These are phyloP conservation scores for Bombus impatiens DNA, from an alignment of 1,140 invertebrate genomes.

Conservation along the genomic window DNA sequence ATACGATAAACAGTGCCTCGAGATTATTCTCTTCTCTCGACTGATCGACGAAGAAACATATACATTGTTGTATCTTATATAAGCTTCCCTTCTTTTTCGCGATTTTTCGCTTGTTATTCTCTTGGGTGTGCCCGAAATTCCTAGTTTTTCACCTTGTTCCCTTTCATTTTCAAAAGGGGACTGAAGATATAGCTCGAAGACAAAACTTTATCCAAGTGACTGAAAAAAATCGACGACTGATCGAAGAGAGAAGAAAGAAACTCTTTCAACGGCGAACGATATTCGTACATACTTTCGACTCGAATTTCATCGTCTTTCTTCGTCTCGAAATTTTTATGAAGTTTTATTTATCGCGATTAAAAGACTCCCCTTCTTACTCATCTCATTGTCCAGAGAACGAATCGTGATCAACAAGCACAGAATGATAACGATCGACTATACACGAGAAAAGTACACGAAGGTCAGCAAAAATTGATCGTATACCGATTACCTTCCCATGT, in stretches of 20 bases:
- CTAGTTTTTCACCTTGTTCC: not conserved
- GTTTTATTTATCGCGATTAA: not conserved
- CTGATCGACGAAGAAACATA: constrained; percentile 39
- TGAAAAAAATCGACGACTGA: not conserved
- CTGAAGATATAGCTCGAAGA: not conserved
- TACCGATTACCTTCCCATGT: not conserved
- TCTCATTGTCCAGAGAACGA: not conserved
- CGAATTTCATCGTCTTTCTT: not conserved
- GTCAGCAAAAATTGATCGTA: not conserved
- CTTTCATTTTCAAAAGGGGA: constrained; percentile 9
- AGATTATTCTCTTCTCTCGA: constrained; percentile 42
- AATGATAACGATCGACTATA: constrained; percentile 11
- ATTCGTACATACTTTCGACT: not conserved
- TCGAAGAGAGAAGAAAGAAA: not conserved
- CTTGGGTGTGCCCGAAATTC: not conserved
- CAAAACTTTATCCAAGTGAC: not conserved
- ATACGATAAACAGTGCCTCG: constrained; percentile 48
- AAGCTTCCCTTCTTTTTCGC: constrained; percentile 24
- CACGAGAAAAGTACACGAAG: not conserved
- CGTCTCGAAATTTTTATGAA: not conserved
- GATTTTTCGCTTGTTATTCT: constrained; percentile 12
- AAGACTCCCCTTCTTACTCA: not conserved
- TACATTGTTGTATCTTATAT: constrained; percentile 3
- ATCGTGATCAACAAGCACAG: not conserved
- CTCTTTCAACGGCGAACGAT: not conserved